Conservation (phyloP, 2,888 invertebrate genomes). For the Meteorus colon region DNA sequence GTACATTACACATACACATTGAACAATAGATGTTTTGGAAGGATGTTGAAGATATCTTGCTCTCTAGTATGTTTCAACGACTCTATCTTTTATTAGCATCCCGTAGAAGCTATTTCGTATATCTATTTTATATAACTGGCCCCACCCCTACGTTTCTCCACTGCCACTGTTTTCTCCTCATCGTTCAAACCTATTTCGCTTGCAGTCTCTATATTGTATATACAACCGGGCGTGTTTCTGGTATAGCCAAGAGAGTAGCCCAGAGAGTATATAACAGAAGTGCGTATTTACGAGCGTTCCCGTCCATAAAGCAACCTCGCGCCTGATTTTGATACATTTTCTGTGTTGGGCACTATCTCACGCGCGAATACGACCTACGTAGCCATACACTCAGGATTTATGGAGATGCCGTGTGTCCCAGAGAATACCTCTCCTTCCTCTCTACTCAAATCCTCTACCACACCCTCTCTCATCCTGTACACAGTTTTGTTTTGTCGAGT, state of each 20-base stretch:
- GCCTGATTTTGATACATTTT: constrained; percentile 74
- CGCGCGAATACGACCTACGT: constrained; percentile 73
- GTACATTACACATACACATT: neutral
- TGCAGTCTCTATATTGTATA: constrained; percentile 46
- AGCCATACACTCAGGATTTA: constrained; percentile 70
- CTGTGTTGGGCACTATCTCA: constrained; percentile 72
- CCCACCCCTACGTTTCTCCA: neutral
- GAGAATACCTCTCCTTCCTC: constrained; percentile 33
- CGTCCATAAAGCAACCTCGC: constrained; percentile 74
- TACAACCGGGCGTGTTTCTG: constrained; percentile 31
- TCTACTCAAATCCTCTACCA: constrained; percentile 2
- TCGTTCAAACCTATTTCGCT: constrained; percentile 63
- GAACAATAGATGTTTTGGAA: constrained; percentile 31
- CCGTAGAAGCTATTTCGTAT: constrained; percentile 68
- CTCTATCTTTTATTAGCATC: constrained; percentile 72
- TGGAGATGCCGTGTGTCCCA: constrained; percentile 63
- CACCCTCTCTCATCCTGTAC: constrained; percentile 49
- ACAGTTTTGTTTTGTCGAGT: constrained; percentile 57
- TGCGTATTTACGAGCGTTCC: constrained; percentile 74
- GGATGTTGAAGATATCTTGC: constrained; percentile 44
- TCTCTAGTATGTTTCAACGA: constrained; percentile 59
- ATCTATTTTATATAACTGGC: constrained; percentile 8
- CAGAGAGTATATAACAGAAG: constrained; percentile 66
- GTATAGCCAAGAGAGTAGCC: constrained; percentile 35
- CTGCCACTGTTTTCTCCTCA: constrained; percentile 61